These are phyloP conservation scores for Acanthosoma haemorrhoidale DNA, from an alignment of 2,888 invertebrate genomes.

Conservation along the genomic window DNA sequence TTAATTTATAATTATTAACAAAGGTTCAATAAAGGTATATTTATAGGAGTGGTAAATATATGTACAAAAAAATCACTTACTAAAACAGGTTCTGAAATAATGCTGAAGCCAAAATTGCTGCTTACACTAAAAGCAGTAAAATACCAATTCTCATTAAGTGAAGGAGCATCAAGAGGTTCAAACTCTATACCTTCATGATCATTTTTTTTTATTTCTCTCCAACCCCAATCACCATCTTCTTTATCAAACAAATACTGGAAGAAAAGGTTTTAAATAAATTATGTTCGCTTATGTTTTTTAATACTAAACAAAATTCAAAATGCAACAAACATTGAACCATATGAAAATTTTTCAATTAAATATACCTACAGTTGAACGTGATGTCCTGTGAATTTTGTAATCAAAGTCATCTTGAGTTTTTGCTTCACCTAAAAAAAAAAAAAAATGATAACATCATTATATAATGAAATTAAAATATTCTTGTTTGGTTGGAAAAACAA, in stretches of 20 bases:
- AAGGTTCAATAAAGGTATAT: not conserved
- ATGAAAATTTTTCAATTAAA: not conserved
- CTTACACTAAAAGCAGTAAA: conserved; percentile 52
- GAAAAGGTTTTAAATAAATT: not conserved
- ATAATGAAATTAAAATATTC: too few relatives aligned
- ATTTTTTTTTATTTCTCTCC: conserved; percentile 45
- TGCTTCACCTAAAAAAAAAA: conserved; percentile 24
- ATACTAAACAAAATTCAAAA: too few relatives aligned
- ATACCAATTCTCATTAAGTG: conserved; percentile 50
- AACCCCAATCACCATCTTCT: conserved; percentile 47
- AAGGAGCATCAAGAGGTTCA: conserved; percentile 45
- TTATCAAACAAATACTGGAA: conserved; percentile 47
- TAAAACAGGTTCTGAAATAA: conserved; percentile 48
- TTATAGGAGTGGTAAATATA: not conserved
- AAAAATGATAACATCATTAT: not conserved
- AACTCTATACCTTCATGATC: conserved; percentile 47
- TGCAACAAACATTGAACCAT: not conserved
- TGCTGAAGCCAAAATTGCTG: conserved; percentile 50
- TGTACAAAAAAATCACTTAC: conserved; percentile 45
- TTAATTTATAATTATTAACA: not conserved
- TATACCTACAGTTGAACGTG: conserved; percentile 34
- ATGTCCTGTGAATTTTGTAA: conserved; percentile 33
- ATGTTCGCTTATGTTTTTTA: not conserved
- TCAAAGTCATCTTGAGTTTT: conserved; percentile 31
- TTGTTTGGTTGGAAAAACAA: too few relatives aligned